These are phyloP conservation scores for Oenanthe melanoleuca DNA, from an alignment of 2,113 vertebrate genomes.

Conservation along the genomic window DNA sequence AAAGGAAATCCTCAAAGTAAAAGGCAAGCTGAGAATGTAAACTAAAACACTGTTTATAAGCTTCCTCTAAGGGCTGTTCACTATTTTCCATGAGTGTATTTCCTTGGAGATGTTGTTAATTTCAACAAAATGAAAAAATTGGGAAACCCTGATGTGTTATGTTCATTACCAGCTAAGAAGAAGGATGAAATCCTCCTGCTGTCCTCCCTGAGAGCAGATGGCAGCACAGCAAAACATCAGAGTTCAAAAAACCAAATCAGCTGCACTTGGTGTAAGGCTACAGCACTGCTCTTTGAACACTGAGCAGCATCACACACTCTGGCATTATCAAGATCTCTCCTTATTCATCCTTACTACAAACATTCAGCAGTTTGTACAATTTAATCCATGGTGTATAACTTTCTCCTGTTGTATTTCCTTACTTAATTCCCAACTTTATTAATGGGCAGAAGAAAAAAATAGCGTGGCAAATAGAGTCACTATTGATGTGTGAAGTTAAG, in stretches of 20 bases:
- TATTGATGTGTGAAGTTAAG: background rate
- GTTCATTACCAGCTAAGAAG: background rate
- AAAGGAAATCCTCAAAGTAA: conserved; percentile 1
- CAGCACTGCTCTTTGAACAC: background rate
- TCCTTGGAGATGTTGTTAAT: background rate
- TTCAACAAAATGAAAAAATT: background rate
- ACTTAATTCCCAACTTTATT: background rate
- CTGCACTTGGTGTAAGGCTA: background rate
- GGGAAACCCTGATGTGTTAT: background rate
- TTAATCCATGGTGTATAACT: background rate
- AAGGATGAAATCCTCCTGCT: background rate
- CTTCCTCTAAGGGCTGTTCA: background rate
- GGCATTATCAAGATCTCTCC: background rate
- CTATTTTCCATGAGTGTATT: background rate
- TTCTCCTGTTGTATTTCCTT: background rate
- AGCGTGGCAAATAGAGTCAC: background rate
- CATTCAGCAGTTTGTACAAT: background rate
- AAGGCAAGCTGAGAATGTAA: background rate
- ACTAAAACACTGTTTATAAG: background rate
- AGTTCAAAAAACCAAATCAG: background rate
- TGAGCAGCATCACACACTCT: background rate
- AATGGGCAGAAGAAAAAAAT: background rate
- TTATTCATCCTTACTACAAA: background rate
- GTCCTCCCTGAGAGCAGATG: background rate
- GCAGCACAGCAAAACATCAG: background rate